Base-by-base conservation (phyloP, 1,140 invertebrate species). In the Gonatopus flavifemur region DNA sequence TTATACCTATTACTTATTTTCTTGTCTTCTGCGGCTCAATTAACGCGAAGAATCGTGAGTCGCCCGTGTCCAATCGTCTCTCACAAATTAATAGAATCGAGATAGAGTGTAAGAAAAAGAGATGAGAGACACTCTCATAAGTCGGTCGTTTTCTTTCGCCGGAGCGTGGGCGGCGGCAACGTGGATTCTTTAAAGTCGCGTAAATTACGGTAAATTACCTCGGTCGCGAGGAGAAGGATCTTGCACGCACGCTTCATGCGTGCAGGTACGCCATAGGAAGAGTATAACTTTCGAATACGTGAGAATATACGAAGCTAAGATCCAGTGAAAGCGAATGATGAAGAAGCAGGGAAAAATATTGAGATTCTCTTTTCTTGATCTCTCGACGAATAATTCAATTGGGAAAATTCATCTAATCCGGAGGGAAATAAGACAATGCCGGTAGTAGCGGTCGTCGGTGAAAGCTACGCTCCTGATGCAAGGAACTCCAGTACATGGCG, bases 251-350 rank as follows among this genome's bases (percentile, higher is more conserved):
- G n/a, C n/a, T n/a, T n/a, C n/a, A n/a, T n/a, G n/a, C n/a, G n/a
- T n/a, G n/a, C n/a, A n/a, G n/a, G n/a, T n/a, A n/a, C n/a, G 38
- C 37, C 32, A 52, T 18, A 31, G 16, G 57, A 9, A 20, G 31
- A 24, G 47, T 46, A 46, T 45, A 60, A 62, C 59, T 62, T 62
- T 62, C 59, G 59, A 62, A 62, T 60, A 62, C 52, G 53, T 59
- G 53, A 52, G 59, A 56, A n/a, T n/a, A n/a, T n/a, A n/a, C n/a
- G n/a, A n/a, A n/a, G n/a, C n/a, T n/a, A 16, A 33, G n/a, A n/a
- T 16, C 13, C 28, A 50, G 58, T 60, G 58, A 60, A 52, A 64
- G 61, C 55, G n/a, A n/a, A n/a, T n/a, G n/a, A n/a, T n/a, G n/a
- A n/a, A n/a, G n/a, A n/a, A n/a, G n/a, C n/a, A n/a, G n/a, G n/a